Conservation (phyloP, 2,113 vertebrate genomes). For the Falcunculus frontatus region DNA sequence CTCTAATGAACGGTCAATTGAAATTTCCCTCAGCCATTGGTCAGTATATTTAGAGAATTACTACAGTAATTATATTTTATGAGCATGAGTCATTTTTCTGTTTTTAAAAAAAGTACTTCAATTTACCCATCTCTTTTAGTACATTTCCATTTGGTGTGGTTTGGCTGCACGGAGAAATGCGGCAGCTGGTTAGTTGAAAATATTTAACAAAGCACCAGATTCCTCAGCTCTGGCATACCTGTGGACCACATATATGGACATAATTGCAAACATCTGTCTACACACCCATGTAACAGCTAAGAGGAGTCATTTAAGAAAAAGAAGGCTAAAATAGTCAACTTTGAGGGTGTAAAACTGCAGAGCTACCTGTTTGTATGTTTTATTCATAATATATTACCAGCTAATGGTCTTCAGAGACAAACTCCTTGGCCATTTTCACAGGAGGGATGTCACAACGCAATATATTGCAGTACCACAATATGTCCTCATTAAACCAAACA, state of each 20-base stretch:
- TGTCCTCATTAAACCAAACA: background rate
- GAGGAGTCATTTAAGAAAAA: constrained; percentile 58
- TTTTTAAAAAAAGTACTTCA: constrained; percentile 67
- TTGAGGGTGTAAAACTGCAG: constrained; percentile 24
- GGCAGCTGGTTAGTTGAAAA: constrained; percentile 73
- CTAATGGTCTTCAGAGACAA: background rate
- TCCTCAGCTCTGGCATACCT: constrained; percentile 74
- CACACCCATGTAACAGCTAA: constrained; percentile 60
- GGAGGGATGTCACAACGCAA: background rate
- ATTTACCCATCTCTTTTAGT: constrained; percentile 71
- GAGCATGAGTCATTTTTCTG: constrained; percentile 72
- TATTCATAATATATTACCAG: constrained; percentile 37
- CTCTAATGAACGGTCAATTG: constrained; percentile 26
- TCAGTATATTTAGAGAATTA: constrained; percentile 68
- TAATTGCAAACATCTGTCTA: constrained; percentile 80
- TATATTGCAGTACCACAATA: background rate
- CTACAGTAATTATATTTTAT: constrained; percentile 73
- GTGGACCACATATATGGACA: constrained; percentile 69
- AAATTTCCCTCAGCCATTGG: constrained; percentile 41
- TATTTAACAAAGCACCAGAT: constrained; percentile 67
- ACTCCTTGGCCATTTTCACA: background rate
- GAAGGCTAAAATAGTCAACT: constrained; percentile 58
- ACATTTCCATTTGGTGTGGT: constrained; percentile 79
- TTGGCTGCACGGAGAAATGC: constrained; percentile 60
- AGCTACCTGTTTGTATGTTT: constrained; percentile 20